Base-by-base conservation (phyloP, 2,113 vertebrate species). In the Potamarius usumacintae region DNA sequence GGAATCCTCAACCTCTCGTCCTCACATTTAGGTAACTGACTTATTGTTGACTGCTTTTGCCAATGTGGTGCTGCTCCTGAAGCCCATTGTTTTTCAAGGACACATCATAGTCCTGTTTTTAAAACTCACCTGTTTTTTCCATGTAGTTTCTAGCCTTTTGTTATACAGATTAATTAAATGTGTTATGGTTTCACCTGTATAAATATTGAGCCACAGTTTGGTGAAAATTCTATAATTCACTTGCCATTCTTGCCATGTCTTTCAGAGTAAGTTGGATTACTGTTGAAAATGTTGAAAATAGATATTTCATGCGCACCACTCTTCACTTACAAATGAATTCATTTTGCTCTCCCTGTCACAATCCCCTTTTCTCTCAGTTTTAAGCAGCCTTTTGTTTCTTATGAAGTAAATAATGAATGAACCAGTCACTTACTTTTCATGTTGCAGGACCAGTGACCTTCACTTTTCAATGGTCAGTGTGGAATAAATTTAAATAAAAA, bases 1-100 rank as follows among this genome's bases (percentile, higher is more conserved):
- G 95, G 63, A 93, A 93, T 53, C 93, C 95, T 0, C 80, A 93
- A 22, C 95, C 92, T 67, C 92, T 93, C 17, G 93, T 42, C 69
- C 15, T 99, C 83, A 96, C 93, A 5, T 93, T 98, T 89, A 95
- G 94, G 97, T 98, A 85, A 80, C 50, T 60, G 27, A 79, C 77
- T 58, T 52, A 15, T 62, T 81, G 9, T 22, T 62, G 12, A 22
- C 20, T n/a, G 6, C 30, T 65, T 65, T 63, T 65, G 15, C n/a
- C 12, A 48, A 17, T 25, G 30, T 30, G 27, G 6, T n/a, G 65
- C 10, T 67, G 7, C 15, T 57, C 50, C 78, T 7, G 2, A 22
- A 62, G 2, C 69, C 12, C 2, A 34, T 50, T 71, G 27, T 84
- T 9, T 71, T 42, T 20, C 22, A 63, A n/a, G 25, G 71, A 57